phyloP scores from a whole-genome alignment of 2,888 invertebrate species.

The Acleris literana region DNA sequence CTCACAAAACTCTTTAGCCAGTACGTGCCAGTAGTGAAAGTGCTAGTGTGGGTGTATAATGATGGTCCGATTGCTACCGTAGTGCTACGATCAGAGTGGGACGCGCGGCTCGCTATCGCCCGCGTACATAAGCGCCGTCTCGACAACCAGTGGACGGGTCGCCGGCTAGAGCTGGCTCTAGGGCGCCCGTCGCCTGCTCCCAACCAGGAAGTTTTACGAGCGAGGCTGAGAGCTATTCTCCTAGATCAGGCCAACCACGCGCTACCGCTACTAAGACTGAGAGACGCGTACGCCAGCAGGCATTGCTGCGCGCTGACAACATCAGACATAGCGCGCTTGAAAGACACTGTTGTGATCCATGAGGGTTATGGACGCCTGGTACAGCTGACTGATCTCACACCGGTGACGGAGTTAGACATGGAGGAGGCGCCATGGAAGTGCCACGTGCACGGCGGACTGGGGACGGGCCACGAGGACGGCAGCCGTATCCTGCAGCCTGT shows the following conservation, averaged over 20 bases:
- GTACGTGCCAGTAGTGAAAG: conserved; percentile 66
- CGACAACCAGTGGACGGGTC: conserved; percentile 85
- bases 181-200: conserved; percentile 84
- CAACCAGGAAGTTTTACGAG: conserved; percentile 85
- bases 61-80: conserved; percentile 87
- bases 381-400: conserved; percentile 67
- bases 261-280: conserved; percentile 91
- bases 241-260: conserved; percentile 89
- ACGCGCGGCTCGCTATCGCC: conserved; percentile 90
- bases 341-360: conserved; percentile 85
- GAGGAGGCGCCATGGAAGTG: conserved; percentile 80
- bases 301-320: conserved; percentile 89
- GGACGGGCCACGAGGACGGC: conserved; percentile 68
- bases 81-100: conserved; percentile 87
- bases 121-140: conserved; percentile 92
- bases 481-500: conserved; percentile 85
- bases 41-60: conserved; percentile 68
- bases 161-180: conserved; percentile 90
- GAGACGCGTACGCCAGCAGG: conserved; percentile 92
- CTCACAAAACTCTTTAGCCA: conserved; percentile 69
- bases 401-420: conserved; percentile 62
- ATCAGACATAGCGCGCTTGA: conserved; percentile 88
- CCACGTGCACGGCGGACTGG: conserved; percentile 73
- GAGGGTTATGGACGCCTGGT: conserved; percentile 75
- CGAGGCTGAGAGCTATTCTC: conserved; percentile 88